Base-by-base conservation (phyloP, 1,140 invertebrate species). In the Drosophila parvula region DNA sequence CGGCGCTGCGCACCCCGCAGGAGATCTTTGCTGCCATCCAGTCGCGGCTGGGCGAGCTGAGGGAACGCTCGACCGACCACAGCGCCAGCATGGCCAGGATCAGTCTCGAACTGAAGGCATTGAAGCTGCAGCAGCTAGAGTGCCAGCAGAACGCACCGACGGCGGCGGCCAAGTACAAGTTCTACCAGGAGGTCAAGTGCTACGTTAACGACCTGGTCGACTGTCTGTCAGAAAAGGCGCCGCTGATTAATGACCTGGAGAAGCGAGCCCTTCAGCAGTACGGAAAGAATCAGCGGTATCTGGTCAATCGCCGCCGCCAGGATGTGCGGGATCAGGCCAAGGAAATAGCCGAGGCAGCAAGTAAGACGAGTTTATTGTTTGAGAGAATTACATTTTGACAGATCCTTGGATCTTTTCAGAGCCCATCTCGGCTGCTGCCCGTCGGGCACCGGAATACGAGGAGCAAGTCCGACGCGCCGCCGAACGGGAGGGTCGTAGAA, bases 121-220 rank as follows among this genome's bases (percentile, higher is more conserved):
- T 95, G n/a, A 90, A 94, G 56, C 92, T 94, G 47, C 95, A 96
- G 81, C 92, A 95, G 71, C 92, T 94, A 36, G 93, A 94, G 59
- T 93, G 94, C 53, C 94, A 94, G 92, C 93, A 93, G 63, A 94
- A 94, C 79, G 95, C 93, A 63, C 96, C 95, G 47, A 93, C 93
- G 75, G 94, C 96, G 80, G 96, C 95, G 76, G 94, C 94, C 75
- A 95, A 95, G 90, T 99, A 97, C 94, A 94, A 95, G 92, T 97
- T 98, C 93, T 98, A 98, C 94, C 98, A 99, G 95, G 97, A 98
- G 94, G 95, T 98, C 90, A 95, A 97, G 93, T 97, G 97, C 92
- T 99, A 98, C 95, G 95, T 99, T 92, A 97, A 96, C 90, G 98
- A 99, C 95, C 96, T 98, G 93, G 96, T 98, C 93, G 98, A 99